Percentiles rank a stretch among this genome's conserved stretches.
phyloP scores from a whole-genome alignment of 2,113 vertebrate species.

The Paradoxurus hermaphroditus region DNA sequence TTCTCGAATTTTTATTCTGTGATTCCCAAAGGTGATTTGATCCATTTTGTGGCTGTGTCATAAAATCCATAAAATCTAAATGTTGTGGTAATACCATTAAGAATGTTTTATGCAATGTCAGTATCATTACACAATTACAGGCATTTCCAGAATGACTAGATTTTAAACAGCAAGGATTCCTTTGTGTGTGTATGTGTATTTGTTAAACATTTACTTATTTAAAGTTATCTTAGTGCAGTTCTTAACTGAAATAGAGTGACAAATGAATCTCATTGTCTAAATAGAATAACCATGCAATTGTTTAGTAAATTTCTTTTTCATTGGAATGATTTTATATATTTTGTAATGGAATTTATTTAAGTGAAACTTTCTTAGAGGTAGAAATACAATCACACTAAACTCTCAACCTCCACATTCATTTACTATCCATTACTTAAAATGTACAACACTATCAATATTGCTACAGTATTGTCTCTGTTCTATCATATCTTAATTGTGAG shows the following conservation, averaged over 20 bases:
- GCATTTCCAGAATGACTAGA: not conserved
- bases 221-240: not conserved
- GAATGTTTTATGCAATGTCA: not conserved
- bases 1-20: slow-evolving; percentile 2
- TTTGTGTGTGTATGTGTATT: not conserved
- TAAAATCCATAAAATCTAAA: not conserved
- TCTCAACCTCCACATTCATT: not conserved
- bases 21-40: not conserved
- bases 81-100: not conserved
- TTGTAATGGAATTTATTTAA: slow-evolving; percentile 8
- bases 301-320: not conserved
- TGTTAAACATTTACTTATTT: slow-evolving; percentile 16
- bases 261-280: not conserved
- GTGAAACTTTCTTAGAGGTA: not conserved
- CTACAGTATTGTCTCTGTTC: not conserved
- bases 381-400: not conserved
- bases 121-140: not conserved
- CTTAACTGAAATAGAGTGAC: not conserved
- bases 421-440: not conserved
- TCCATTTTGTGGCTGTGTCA: not conserved
- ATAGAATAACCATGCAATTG: not conserved
- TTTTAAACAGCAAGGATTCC: not conserved
- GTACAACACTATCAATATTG: not conserved
- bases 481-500: not conserved
- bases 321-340: slow-evolving; percentile 22